Conservation (phyloP, 2,113 vertebrate species). For the Dendropsophus ebraccatus region DNA sequence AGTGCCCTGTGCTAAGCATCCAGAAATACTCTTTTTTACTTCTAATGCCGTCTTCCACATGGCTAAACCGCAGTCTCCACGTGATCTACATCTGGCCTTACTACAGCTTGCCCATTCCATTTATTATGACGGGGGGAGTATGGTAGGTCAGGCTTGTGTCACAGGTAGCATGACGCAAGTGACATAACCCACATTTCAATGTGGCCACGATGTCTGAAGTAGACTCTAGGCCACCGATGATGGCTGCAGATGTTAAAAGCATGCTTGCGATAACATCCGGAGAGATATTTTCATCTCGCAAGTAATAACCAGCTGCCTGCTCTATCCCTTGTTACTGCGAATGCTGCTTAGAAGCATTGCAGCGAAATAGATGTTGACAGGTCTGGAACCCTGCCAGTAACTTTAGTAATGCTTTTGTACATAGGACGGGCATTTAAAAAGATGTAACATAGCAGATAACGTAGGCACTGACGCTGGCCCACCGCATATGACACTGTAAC, state of each 20-base stretch:
- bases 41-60: too few relatives aligned
- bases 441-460: slow-evolving; percentile 25
- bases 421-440: slow-evolving; percentile 40
- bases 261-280: slow-evolving; percentile 42
- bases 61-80: neutral
- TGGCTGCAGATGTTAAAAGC: slow-evolving; percentile 51
- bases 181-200: neutral
- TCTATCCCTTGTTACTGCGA: slow-evolving; percentile 50
- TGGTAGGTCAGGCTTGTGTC: neutral
- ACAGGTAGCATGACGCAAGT: slow-evolving; percentile 21
- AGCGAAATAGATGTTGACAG: slow-evolving; percentile 51
- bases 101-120: neutral
- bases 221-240: neutral
- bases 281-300: slow-evolving; percentile 50
- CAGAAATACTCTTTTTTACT: too few relatives aligned
- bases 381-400: slow-evolving; percentile 41
- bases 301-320: slow-evolving; percentile 54
- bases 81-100: neutral
- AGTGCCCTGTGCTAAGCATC: too few relatives aligned
- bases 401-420: slow-evolving; percentile 52
- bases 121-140: neutral
- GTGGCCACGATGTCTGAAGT: slow-evolving; percentile 1
- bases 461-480: slow-evolving; percentile 1
- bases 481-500: neutral
- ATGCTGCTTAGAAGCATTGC: slow-evolving; percentile 31